A percentile compares a stretch with the other conserved stretches of the same genome.
Evolutionary conservation across 1,140 invertebrate species (phyloP).

Genomic region (Phymorhynchus buccinoides): DNA sequence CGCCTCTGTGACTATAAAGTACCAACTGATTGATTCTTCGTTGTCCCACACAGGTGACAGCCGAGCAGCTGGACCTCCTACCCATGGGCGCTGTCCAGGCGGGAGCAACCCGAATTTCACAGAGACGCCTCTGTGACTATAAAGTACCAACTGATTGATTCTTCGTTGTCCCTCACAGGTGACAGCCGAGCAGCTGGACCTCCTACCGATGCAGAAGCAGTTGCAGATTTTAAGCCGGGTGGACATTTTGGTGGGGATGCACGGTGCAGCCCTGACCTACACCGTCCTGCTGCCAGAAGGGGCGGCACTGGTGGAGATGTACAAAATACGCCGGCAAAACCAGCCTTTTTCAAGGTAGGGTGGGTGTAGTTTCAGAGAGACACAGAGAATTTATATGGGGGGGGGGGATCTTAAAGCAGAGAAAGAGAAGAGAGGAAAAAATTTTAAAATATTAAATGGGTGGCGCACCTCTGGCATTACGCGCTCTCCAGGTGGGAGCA

Average conservation of each 20-base stretch:
- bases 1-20: no score
- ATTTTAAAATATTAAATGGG: no score
- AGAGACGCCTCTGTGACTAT: no score
- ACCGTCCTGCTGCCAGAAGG: conserved; percentile 94
- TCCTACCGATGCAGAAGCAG: conserved; percentile 52
- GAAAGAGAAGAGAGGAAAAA: not conserved
- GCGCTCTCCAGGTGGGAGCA: no score
- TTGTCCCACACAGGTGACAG: no score
- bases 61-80: no score
- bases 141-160: no score
- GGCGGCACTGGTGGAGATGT: conserved; percentile 95
- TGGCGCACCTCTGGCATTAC: no score
- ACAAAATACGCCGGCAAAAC: conserved; percentile 57
- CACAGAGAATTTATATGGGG: not conserved
- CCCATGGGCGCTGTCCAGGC: no score
- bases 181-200: conserved; percentile 46
- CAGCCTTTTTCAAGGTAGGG: conserved; percentile 38
- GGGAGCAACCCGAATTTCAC: no score
- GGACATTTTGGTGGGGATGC: conserved; percentile 95
- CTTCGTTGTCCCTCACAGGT: not conserved
- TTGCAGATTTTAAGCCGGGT: conserved; percentile 77
- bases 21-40: no score
- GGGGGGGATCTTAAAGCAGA: not conserved
- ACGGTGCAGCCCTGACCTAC: conserved; percentile 95
- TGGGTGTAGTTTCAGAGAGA: conserved; percentile 33